phyloP scores from a whole-genome alignment of 2,797 vertebrate genomes.

The Spatula clypeata region DNA sequence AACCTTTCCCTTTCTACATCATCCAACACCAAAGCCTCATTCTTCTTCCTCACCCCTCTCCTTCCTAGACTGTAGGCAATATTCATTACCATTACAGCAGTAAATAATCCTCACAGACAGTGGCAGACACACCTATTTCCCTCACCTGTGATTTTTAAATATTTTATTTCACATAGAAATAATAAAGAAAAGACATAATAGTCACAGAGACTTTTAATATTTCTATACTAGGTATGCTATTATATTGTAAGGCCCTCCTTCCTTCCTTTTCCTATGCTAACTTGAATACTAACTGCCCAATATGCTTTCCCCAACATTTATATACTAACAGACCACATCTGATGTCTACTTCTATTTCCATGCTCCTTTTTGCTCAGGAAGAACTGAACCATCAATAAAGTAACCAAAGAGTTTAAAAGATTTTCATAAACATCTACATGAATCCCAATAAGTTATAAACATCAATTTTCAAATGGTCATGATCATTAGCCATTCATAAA shows the following conservation, averaged over 20 bases:
- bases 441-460: background rate
- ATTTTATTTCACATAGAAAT: background rate
- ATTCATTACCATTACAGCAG: background rate
- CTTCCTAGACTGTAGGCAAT: background rate
- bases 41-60: rapidly evolving
- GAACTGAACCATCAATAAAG: background rate
- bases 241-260: background rate
- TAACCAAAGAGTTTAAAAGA: background rate
- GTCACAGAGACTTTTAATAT: background rate
- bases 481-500: background rate
- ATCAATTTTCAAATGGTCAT: background rate
- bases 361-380: background rate
- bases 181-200: background rate
- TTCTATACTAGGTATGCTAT: background rate
- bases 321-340: background rate
- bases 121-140: background rate
- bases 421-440: background rate
- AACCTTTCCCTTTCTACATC: background rate
- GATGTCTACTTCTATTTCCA: background rate
- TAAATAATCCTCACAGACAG: background rate
- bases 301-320: background rate
- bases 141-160: background rate
- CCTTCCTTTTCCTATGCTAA: background rate
- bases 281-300: background rate
- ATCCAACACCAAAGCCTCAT: background rate